Evolutionary conservation across 2,888 invertebrate genomes (phyloP), one percentile per base, ranked within the genome.

Genomic region (Lasioglossum oenotherae): DNA sequence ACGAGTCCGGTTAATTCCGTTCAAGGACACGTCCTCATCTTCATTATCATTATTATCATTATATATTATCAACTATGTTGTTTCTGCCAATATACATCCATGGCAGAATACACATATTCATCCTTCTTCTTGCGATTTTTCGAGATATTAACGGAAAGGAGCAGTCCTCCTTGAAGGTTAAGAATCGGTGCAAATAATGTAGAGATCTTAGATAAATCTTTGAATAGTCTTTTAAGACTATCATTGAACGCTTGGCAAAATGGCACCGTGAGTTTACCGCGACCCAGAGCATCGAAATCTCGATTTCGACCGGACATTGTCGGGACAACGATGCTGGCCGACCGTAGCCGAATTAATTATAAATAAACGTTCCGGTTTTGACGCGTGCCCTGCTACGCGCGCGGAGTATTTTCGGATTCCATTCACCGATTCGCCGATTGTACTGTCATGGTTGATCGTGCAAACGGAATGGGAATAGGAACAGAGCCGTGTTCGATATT

Each of bases 281-380:
- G n/a, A n/a, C n/a, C 19, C 10, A 3, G 53, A 53, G 23, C 5
- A 53, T 23, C 23, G 8, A 23, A 53, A 23, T 53, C 53, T 0
- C 0, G 23, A 53, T 53, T 23, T 53, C 23, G 53, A 53, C 23
- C 1, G 23, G 10, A 53, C 23, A n/a, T 53, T 53, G 53, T n/a
- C 10, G 10, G 1, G n/a, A 23, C 0, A n/a, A n/a, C 53, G 23
- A 53, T n/a, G 53, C n/a, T n/a, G 57, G n/a, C 64, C 77, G 53
- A 31, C 78, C 77, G 85, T 78, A 76, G 78, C 76, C 75, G 72
- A 78, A 76, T 88, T 78, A 69, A 81, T 76, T 88, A 78, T 84
- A 89, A 88, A 88, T 83, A 81, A 89, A 81, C 49, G 75, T 71
- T 64, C 76, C 53, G n/a, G 35, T 74, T 72, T 73, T 23, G 69